Evolutionary conservation across 2,113 vertebrate genomes (phyloP), one percentile per base, ranked within the genome.

Genomic region (Lethenteron camtschaticum): DNA sequence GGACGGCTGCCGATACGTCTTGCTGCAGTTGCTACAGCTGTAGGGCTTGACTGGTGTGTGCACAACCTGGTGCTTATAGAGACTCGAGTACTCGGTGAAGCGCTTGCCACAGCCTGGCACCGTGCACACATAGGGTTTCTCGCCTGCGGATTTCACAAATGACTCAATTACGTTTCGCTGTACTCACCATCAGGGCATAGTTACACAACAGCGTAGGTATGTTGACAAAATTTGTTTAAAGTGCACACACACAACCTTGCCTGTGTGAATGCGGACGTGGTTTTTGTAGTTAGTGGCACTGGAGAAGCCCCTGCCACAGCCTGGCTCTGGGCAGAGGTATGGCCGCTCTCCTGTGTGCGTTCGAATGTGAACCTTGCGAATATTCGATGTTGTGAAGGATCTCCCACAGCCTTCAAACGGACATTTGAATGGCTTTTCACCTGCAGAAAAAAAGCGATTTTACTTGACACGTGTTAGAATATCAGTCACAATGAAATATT

Each of bases 241-340:
- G 55, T 56, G n/a, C 8, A 9, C 63, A 66, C n/a, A 66, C 8
- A 11, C n/a, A 24, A 66, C n/a, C 63, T 68, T 83, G 89, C 94
- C 94, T 72, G 94, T 99, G 78, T 99, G 94, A 82, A 99, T 99
- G 77, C 94, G 86, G 84, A 99, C 90, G 4, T 99, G 94, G 78
- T 99, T 99, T 81, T 99, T 99, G 73, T 99, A 99, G 78, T 99
- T 99, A 68, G 94, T 99, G 76, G 94, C 94, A 71, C 92, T 96
- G 76, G 94, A 91, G 74, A 99, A 99, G 55, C 90, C 90, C 69
- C 94, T 83, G 41, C 94, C 92, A 72, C 94, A 99, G 80, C 85
- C 94, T 58, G 94, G 88, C 76, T 99, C 94, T 58, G 92, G 86
- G 78, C 94, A 99, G 78, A 95, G 96, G 74, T 99, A 99, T 0